phyloP scores from a whole-genome alignment of 1,140 invertebrate genomes.

The Dinothrombium tinctorium region DNA sequence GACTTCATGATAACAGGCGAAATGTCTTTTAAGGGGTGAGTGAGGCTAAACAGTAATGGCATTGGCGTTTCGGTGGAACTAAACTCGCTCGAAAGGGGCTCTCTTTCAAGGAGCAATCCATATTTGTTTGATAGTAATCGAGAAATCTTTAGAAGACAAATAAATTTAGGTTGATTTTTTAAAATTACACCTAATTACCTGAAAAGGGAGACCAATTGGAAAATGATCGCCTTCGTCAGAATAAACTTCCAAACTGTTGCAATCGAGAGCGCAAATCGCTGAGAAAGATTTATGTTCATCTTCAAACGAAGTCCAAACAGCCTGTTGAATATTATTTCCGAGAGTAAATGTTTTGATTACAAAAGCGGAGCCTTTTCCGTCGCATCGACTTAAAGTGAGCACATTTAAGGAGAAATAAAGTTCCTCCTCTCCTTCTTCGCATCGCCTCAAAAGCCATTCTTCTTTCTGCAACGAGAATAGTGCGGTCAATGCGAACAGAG shows the following conservation, averaged over 20 bases:
- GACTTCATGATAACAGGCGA: constrained; percentile 36
- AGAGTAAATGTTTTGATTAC: constrained; percentile 42
- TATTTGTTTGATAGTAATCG: constrained; percentile 46
- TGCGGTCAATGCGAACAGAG: neutral
- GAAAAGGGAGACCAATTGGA: constrained; percentile 53
- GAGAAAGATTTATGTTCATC: constrained; percentile 17
- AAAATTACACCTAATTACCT: constrained; percentile 29
- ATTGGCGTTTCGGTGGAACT: neutral
- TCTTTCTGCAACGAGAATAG: constrained; percentile 4
- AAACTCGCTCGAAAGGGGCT: neutral
- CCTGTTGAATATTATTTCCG: constrained; percentile 51
- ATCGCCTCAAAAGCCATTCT: constrained; percentile 11
- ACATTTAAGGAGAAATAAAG: constrained; percentile 60
- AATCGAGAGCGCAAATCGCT: constrained; percentile 50
- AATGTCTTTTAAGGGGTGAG: constrained; percentile 69
- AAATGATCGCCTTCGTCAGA: constrained; percentile 55
- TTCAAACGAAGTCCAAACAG: constrained; percentile 42
- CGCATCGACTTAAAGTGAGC: constrained; percentile 41
- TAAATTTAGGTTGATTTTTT: constrained; percentile 7
- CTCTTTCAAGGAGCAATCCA: constrained; percentile 43
- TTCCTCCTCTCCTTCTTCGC: constrained; percentile 45
- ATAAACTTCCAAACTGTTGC: constrained; percentile 47
- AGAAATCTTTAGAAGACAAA: constrained; percentile 21
- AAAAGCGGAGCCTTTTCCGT: constrained; percentile 18
- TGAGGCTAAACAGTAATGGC: constrained; percentile 49